These are phyloP conservation scores for Cryptocephalus primarius DNA, from an alignment of 2,888 invertebrate species.

Conservation along the genomic window DNA sequence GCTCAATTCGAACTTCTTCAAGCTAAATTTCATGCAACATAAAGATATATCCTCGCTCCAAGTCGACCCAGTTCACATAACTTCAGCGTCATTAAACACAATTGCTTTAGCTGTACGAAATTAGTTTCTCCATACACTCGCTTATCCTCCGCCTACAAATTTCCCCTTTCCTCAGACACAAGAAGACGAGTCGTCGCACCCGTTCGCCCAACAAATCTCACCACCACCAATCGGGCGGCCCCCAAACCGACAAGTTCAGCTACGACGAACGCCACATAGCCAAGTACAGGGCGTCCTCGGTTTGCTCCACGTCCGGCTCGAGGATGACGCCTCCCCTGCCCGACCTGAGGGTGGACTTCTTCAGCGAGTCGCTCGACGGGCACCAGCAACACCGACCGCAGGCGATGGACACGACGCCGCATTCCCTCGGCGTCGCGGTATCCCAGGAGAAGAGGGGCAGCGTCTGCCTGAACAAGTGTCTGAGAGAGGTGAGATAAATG, in stretches of 20 bases:
- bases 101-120: too few species aligned
- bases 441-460: constrained; percentile 34
- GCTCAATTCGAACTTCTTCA: too few species aligned
- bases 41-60: too few species aligned
- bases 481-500: constrained; percentile 31
- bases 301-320: constrained; percentile 15
- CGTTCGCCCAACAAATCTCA: constrained; percentile 29
- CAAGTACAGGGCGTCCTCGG: constrained; percentile 19
- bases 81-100: too few species aligned
- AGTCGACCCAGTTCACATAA: too few species aligned
- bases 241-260: constrained; percentile 28
- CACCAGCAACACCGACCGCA: constrained; percentile 9
- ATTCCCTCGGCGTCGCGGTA: constrained; percentile 10
- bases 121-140: too few species aligned
- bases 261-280: constrained; percentile 36
- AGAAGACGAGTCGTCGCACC: constrained; percentile 27
- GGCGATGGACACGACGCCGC: constrained; percentile 14
- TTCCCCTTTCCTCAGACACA: constrained; percentile 19
- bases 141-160: too few species aligned
- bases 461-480: constrained; percentile 38
- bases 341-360: constrained; percentile 51
- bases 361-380: constrained; percentile 37
- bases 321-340: constrained; percentile 50
- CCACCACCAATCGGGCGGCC: constrained; percentile 4
- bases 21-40: too few species aligned